phyloP scores from a whole-genome alignment of 2,888 invertebrate genomes.

The Pammene aurita region DNA sequence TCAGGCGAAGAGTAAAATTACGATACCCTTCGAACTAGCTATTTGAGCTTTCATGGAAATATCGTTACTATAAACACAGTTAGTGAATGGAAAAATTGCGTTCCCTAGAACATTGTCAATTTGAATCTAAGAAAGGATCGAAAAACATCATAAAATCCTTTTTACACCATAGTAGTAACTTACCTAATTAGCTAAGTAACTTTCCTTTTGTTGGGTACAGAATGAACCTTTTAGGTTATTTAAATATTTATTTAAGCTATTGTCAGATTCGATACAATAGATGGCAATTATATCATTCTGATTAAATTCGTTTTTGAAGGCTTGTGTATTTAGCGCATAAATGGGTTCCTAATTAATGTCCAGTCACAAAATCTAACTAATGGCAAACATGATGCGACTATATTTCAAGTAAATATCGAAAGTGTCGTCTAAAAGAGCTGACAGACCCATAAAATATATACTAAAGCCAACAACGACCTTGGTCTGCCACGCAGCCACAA shows the following conservation, averaged over 20 bases:
- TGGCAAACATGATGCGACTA: too few relatives aligned
- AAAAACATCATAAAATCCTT: neutral
- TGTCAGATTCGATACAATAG: too few relatives aligned
- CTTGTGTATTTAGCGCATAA: too few relatives aligned
- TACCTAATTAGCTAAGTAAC: neutral
- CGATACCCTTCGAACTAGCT: constrained; percentile 16
- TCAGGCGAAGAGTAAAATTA: constrained; percentile 20
- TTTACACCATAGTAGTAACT: neutral
- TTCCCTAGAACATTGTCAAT: neutral
- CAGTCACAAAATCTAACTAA: too few relatives aligned
- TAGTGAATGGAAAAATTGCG: too few relatives aligned
- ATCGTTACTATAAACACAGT: neutral
- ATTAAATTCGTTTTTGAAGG: too few relatives aligned
- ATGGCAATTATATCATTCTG: too few relatives aligned
- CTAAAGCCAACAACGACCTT: constrained; percentile 42
- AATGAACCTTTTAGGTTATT: neutral
- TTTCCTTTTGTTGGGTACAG: neutral
- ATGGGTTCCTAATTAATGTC: too few relatives aligned
- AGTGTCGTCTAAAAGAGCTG: constrained; percentile 23
- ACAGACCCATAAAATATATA: constrained; percentile 38
- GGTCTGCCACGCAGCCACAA: constrained; percentile 47
- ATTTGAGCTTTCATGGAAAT: constrained; percentile 1
- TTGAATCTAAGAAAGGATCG: neutral
- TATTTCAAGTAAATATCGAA: constrained; percentile 1
- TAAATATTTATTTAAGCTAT: neutral